Percentiles rank a stretch among this genome's conserved stretches.
Evolutionary conservation across 2,797 vertebrate genomes (phyloP).

Genomic region (Morelia viridis): DNA sequence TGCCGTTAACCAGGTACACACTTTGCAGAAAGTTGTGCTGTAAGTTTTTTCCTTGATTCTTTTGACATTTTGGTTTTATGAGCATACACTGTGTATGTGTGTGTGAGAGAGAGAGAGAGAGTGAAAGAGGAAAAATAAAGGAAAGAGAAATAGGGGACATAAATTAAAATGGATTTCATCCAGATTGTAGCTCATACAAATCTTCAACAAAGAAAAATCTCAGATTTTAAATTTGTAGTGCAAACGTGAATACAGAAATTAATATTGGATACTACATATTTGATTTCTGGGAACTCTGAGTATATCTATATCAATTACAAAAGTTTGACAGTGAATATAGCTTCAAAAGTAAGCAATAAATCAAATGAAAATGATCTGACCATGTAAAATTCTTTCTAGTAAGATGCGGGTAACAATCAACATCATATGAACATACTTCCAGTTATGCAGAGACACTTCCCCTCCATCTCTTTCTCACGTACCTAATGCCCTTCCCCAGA

Average conservation of each 20-base stretch:
- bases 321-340: not conserved
- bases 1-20: conserved; percentile 82
- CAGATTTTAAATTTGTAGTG: not conserved
- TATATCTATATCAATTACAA: not conserved
- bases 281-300: not conserved
- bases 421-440: not conserved
- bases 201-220: not conserved
- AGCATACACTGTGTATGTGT: not conserved
- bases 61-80: conserved; percentile 27
- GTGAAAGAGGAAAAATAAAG: not conserved
- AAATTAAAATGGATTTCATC: not conserved
- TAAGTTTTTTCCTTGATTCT: conserved; percentile 66
- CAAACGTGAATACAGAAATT: not conserved
- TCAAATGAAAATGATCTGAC: not conserved
- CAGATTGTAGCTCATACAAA: not conserved
- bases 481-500: not conserved
- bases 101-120: not conserved
- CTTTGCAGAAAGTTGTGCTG: conserved; percentile 85
- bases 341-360: not conserved
- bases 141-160: not conserved
- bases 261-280: not conserved
- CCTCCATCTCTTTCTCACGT: not conserved
- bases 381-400: not conserved
- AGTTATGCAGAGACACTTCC: not conserved
- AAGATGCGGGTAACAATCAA: not conserved